phyloP scores from a whole-genome alignment of 1,140 invertebrate species.

The Drosophila repleta region DNA sequence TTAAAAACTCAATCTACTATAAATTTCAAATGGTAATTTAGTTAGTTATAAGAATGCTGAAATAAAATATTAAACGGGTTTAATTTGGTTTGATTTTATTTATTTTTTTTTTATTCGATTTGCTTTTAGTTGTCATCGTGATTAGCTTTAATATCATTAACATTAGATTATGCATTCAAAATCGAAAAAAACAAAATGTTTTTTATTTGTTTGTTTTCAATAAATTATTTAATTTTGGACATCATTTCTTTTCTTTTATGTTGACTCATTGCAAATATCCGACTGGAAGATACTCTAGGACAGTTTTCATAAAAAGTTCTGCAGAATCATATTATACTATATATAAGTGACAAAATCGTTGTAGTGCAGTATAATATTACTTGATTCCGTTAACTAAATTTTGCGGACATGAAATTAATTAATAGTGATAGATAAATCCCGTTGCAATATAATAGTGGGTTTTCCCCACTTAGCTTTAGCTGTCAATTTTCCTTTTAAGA shows the following conservation, averaged over 20 bases:
- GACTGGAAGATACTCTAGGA: neutral
- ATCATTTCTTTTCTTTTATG: too few species aligned
- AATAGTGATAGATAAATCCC: too few species aligned
- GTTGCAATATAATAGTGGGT: too few species aligned
- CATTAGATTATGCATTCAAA: neutral
- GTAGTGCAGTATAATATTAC: too few species aligned
- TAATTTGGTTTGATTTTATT: neutral
- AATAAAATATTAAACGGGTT: neutral
- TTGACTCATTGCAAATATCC: neutral
- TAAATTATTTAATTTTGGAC: too few species aligned
- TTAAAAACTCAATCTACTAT: neutral
- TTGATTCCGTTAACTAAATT: too few species aligned
- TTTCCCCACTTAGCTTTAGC: too few species aligned
- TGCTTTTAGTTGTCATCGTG: neutral
- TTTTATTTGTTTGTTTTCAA: too few species aligned
- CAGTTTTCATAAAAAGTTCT: too few species aligned
- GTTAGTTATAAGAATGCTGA: neutral
- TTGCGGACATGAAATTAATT: too few species aligned
- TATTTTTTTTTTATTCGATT: neutral
- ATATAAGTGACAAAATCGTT: too few species aligned
- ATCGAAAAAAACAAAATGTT: neutral
- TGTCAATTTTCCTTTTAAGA: neutral
- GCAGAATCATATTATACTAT: too few species aligned
- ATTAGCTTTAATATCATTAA: neutral
- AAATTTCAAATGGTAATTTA: neutral